Evolutionary conservation across 2,888 invertebrate genomes (phyloP), one percentile per base, ranked within the genome.

Genomic region (Lymantria monacha): DNA sequence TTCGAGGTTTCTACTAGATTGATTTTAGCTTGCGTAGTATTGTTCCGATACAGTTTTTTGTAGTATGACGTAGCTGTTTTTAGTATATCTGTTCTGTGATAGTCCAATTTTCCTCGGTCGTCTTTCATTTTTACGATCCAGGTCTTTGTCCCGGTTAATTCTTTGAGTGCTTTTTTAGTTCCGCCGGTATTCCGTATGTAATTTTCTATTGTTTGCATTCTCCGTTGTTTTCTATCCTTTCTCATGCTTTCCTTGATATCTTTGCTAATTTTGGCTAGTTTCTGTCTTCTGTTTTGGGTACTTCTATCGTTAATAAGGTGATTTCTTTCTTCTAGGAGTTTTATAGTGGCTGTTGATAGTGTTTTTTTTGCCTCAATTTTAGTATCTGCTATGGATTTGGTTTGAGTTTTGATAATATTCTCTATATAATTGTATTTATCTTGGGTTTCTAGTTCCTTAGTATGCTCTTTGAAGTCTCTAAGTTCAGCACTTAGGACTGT

Each of bases 231-330:
- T 15, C 55, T 60, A 40, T 69, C 65, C 9, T 30, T 56, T 50
- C 60, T 63, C 13, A 63, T 63, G 22, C 41, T 65, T 43, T 58
- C 46, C 46, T 59, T 66, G 0, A 64, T 62, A 56, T 63, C 37
- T 59, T 68, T 66, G 11, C 59, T 62, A 9, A 59, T 49, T 53
- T 48, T 33, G 10, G 52, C 13, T 48, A 66, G 7, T 3, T 57
- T 13, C 11, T 48, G 59, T 46, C 61, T 61, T 57, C 49, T 60
- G 36, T 60, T 47, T 44, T 52, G 12, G 30, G 52, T 51, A 14
- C 57, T 9, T 55, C 12, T 60, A 31, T 38, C 44, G 15, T 38
- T 60, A 9, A 63, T 57, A 45, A 63, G 31, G 8, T 51, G 13
- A 3, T 33, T 48, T 48, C 53, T 53, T 49, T 45, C 7, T 13